Evolutionary conservation across 53 echinoderm and acorn worm genomes (phyloP), one percentile per base, ranked within the genome.

Genomic region (Arbacia lixula): DNA sequence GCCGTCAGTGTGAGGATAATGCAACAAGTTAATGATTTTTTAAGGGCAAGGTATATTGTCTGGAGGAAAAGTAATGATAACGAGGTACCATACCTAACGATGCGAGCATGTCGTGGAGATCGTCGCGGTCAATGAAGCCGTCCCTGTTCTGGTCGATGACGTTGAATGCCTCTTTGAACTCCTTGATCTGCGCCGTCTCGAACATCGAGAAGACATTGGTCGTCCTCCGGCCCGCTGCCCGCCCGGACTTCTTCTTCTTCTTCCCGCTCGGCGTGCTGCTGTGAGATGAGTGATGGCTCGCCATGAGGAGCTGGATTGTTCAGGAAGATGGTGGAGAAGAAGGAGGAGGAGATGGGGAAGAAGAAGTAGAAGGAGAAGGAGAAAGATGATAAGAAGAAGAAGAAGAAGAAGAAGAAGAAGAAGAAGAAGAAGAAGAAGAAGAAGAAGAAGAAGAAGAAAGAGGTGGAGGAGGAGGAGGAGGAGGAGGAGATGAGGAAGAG

Each of bases 141-240:
- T 92, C 93, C 41, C 93, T 60, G 58, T 92, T 92, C 84, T 92
- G 93, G 56, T 92, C 93, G 29, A 92, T 92, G 84, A 92, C 86
- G 72, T 84, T 89, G 87, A 92, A 92, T 3, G 93, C 93, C 42
- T 92, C 93, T 61, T 92, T 92, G 72, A 92, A 92, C 39, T 92
- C 93, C 61, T 92, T 86, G 50, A 92, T 92, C 84, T 92, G 93
- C 3, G 93, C 89, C 37, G 86, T 86, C 30, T 92, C 93, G 38
- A 92, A 92, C 93, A 92, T 92, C 16, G 93, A 86, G 76, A 92
- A 92, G 20, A 92, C 93, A 54, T 92, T 92, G 38, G 93, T 86
- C 3, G 93, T 92, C 38, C 86, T 82, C 36, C 93, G 89, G 61
- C 84, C 81, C 22, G 93, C 93, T 32, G 89, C 85, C 29, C 71